These are phyloP conservation scores for Palythoa heliodiscus DNA, from an alignment of 92 coral and sea anemone genomes.

Conservation along the genomic window DNA sequence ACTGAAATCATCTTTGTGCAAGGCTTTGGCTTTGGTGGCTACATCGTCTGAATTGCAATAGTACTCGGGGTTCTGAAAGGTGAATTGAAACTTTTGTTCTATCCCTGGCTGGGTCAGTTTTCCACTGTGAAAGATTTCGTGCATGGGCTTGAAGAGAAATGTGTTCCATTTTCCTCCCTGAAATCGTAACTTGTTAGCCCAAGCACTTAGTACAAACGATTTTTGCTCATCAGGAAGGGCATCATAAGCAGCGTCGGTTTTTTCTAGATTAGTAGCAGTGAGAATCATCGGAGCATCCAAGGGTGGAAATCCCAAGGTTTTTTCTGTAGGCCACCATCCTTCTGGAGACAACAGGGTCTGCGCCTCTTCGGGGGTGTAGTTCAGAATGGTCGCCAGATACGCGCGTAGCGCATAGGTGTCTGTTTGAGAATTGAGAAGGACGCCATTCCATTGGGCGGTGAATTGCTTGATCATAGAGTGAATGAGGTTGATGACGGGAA, in stretches of 20 bases:
- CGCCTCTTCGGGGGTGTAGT: neutral
- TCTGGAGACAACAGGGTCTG: neutral
- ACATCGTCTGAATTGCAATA: neutral
- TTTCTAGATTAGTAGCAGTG: neutral
- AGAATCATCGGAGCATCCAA: neutral
- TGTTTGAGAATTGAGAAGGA: no score
- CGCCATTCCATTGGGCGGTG: no score
- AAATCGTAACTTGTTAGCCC: neutral
- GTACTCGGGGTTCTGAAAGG: neutral
- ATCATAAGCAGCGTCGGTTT: no score
- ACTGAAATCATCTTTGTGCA: neutral
- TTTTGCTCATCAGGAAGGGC: neutral
- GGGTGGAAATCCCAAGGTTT: neutral
- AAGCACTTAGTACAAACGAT: neutral
- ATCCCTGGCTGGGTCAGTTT: neutral
- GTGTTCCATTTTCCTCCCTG: neutral
- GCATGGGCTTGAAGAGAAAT: neutral
- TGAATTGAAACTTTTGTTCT: neutral
- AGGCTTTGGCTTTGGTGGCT: neutral
- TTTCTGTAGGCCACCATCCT: neutral
- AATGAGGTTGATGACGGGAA: neutral
- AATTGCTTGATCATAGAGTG: neutral
- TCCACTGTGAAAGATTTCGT: neutral
- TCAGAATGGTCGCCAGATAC: neutral
- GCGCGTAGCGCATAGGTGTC: neutral